These are phyloP conservation scores for Phyllotreta striolata DNA, from an alignment of 2,888 invertebrate genomes.

Conservation along the genomic window DNA sequence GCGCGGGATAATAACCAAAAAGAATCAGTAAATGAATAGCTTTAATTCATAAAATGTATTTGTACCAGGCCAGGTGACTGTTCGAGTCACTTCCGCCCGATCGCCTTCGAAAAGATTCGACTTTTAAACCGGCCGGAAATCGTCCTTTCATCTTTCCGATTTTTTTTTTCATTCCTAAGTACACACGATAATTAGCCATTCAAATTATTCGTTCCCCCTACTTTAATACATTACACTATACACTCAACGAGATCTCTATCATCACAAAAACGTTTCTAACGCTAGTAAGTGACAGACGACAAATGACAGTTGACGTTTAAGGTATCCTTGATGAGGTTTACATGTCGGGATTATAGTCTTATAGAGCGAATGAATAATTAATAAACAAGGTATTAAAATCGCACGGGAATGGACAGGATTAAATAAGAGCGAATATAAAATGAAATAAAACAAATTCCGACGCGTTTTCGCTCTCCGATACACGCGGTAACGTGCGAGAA, in stretches of 20 bases:
- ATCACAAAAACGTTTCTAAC: no score
- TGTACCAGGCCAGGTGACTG: conserved; percentile 55
- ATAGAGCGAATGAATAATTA: no score
- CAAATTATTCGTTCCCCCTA: conserved; percentile 22
- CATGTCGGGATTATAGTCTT: no score
- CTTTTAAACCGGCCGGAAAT: conserved; percentile 49
- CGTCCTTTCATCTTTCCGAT: conserved; percentile 39
- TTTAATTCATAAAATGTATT: conserved; percentile 51
- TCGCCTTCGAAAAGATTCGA: conserved; percentile 52
- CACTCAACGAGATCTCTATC: background rate
- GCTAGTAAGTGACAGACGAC: no score
- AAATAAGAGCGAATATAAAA: conserved; percentile 4
- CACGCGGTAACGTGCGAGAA: conserved; percentile 48
- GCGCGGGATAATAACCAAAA: background rate
- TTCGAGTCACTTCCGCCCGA: conserved; percentile 58
- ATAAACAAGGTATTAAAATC: no score
- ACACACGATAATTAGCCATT: conserved; percentile 34
- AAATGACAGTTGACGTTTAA: no score
- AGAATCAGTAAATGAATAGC: conserved; percentile 49
- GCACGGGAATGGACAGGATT: background rate
- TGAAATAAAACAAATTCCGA: conserved; percentile 19
- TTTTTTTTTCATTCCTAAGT: conserved; percentile 21
- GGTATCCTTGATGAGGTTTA: no score
- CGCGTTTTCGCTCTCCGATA: no score
- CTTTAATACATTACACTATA: conserved; percentile 1